phyloP scores from a whole-genome alignment of 2,888 invertebrate species.

The Drosophila eohydei region DNA sequence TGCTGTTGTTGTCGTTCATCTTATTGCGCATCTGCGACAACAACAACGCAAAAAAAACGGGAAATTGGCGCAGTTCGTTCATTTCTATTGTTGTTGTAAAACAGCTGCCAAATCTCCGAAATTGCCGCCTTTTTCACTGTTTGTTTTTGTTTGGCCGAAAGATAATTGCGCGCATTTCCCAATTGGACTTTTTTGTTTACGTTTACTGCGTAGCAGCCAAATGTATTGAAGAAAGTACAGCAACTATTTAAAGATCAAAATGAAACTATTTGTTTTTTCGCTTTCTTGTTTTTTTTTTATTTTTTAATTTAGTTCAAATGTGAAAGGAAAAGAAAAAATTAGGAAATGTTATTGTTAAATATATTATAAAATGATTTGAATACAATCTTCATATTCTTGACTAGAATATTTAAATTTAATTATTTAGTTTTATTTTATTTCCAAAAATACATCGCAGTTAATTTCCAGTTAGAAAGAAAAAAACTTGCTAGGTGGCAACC shows the following conservation, averaged over 20 bases:
- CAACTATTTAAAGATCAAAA: background rate
- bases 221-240: background rate
- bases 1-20: slow-evolving; percentile 44
- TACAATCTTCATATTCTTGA: background rate
- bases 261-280: background rate
- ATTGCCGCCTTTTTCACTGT: slow-evolving; percentile 52
- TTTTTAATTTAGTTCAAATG: background rate
- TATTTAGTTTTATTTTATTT: background rate
- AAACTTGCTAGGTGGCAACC: slow-evolving; percentile 48
- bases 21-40: slow-evolving; percentile 60
- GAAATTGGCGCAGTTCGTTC: slow-evolving; percentile 47
- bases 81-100: slow-evolving; percentile 55
- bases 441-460: slow-evolving; percentile 13
- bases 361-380: too few species aligned
- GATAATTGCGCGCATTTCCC: slow-evolving; percentile 36
- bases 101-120: slow-evolving; percentile 36
- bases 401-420: background rate
- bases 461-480: background rate
- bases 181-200: slow-evolving; percentile 8
- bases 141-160: slow-evolving; percentile 65
- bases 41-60: slow-evolving; percentile 19
- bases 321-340: background rate
- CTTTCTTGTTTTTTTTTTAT: background rate
- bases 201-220: slow-evolving; percentile 4
- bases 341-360: background rate